Conservation (phyloP, 1,140 invertebrate genomes). For the Gonioctena quinquepunctata region DNA sequence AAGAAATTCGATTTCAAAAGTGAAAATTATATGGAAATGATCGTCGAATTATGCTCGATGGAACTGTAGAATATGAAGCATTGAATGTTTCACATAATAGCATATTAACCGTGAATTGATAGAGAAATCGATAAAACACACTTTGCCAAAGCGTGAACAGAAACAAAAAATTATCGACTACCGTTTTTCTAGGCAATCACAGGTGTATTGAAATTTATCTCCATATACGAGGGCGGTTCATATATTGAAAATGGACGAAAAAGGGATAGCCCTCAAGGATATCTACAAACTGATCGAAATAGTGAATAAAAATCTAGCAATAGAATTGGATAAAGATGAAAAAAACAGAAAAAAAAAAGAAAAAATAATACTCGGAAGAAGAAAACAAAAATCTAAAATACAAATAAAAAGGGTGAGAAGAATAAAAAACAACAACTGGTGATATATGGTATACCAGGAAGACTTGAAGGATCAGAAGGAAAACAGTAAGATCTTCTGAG, state of each 20-base stretch:
- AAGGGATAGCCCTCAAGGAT: neutral
- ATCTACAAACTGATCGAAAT: too few species aligned
- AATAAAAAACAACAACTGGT: neutral
- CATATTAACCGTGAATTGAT: slow-evolving; percentile 2
- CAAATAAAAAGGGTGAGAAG: neutral
- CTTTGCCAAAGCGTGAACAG: neutral
- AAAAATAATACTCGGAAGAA: neutral
- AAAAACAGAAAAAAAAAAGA: too few species aligned
- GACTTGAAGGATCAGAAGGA: neutral
- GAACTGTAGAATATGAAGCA: neutral
- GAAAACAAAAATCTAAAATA: neutral
- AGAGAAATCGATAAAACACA: neutral
- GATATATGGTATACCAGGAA: neutral
- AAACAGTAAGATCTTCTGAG: neutral
- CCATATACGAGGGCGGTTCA: too few species aligned
- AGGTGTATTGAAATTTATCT: too few species aligned
- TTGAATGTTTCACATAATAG: neutral
- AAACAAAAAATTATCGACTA: neutral
- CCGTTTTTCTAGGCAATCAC: neutral
- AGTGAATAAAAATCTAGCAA: too few species aligned
- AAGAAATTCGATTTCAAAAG: neutral
- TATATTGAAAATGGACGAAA: neutral
- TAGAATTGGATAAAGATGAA: too few species aligned
- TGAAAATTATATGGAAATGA: neutral
- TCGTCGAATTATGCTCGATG: neutral